Evolutionary conservation across 2,888 invertebrate genomes (phyloP), one percentile per base, ranked within the genome.

Genomic region (Nyleta sp.): DNA sequence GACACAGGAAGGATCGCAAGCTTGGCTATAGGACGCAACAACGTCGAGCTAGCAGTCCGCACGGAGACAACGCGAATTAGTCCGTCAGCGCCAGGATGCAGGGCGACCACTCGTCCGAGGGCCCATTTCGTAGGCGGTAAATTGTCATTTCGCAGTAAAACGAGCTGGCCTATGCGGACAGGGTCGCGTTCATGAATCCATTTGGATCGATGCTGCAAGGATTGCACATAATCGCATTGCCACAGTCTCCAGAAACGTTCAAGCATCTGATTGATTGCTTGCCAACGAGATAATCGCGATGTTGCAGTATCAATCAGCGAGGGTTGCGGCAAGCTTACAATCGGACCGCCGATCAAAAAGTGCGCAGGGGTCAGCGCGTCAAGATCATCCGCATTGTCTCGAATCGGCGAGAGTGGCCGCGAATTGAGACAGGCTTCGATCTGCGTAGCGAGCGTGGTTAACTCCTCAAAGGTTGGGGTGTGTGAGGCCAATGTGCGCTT

Each of bases 381-480:
- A 1, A 52, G 33, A 10, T 15, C 15, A 2, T 52, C 52, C 1
- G 33, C n/a, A 17, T 33, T 24, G 6, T 59, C 31, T 5, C 8
- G 20, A 0, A 59, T 2, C 6, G 57, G 42, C 24, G 42, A 6
- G 1, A 59, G 28, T 0, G 42, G 57, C 2, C 57, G 22, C 2
- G 57, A 59, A 18, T 59, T 59, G 18, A 59, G 42, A 22, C 57
- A 59, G n/a, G 57, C 57, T n/a, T 59, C 57, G 0, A 59, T 20
- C 4, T 10, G 42, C 1, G 42, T 22, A 2, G 17, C 15, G n/a
- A 59, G 18, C 1, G 57, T 59, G 6, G 11, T n/a, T 2, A 42
- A 28, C 42, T 44, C 57, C 31, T 59, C 57, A 18, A 42, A 59
- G 1, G 57, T 59, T 3, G 22, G 22, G 2, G 46, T 46, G 10